phyloP scores from a whole-genome alignment of 2,113 vertebrate genomes.

The Brachyhypopomus gauderio region DNA sequence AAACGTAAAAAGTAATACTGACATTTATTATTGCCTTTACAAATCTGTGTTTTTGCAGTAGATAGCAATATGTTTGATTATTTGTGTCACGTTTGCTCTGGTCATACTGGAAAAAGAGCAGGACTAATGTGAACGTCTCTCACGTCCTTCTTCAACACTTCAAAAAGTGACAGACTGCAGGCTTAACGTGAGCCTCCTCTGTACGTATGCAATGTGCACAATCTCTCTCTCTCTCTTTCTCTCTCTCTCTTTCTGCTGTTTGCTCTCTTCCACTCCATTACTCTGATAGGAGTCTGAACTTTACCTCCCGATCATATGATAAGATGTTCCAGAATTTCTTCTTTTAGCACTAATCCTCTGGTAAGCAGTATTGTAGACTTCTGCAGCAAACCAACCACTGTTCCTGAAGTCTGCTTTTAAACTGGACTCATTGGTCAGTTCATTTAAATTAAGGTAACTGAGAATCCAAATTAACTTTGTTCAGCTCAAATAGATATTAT shows the following conservation, averaged over 20 bases:
- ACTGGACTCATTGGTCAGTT: background rate
- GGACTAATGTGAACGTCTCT: background rate
- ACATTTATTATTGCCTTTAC: background rate
- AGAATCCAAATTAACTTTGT: conserved; percentile 14
- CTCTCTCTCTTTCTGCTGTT: background rate
- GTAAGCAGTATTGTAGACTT: background rate
- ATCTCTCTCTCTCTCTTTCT: too few relatives aligned
- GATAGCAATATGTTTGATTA: background rate
- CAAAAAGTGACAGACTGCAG: background rate
- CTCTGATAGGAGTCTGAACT: conserved; percentile 41
- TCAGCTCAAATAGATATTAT: background rate
- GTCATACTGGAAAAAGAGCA: background rate
- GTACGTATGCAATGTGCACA: background rate
- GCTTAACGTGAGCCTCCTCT: background rate
- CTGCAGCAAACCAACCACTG: background rate
- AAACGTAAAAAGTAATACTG: background rate
- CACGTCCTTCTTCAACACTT: background rate
- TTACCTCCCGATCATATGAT: conserved; percentile 19
- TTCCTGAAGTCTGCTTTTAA: background rate
- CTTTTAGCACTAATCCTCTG: conserved; percentile 17
- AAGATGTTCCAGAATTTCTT: conserved; percentile 7
- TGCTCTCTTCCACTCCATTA: conserved; percentile 40
- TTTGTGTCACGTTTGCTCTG: background rate
- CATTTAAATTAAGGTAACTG: background rate
- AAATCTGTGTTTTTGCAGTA: background rate